phyloP scores from a whole-genome alignment of 2,113 vertebrate genomes.

The Microcebus lehilahytsara region DNA sequence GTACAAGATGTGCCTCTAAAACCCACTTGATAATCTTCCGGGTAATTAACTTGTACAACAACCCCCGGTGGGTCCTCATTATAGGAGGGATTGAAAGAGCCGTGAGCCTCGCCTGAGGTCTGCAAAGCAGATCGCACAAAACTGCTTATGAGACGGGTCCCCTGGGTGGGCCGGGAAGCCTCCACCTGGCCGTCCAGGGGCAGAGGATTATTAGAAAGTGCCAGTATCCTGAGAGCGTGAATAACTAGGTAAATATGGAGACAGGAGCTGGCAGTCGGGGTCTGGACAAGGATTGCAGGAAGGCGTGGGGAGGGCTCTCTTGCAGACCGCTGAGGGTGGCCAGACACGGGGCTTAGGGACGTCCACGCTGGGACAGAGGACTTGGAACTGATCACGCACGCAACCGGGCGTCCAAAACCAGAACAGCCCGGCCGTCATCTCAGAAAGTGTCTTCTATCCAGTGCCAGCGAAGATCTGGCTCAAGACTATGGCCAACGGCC shows the following conservation, averaged over 20 bases:
- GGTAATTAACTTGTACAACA: background rate
- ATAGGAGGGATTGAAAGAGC: background rate
- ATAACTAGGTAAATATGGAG: background rate
- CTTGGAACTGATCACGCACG: too few relatives aligned
- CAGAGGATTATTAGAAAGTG: background rate
- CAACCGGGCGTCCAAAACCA: background rate
- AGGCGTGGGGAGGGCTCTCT: background rate
- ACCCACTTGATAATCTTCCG: background rate
- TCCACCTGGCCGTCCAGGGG: fast-evolving
- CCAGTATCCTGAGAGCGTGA: background rate
- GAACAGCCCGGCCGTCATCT: background rate
- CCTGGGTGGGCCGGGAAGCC: fast-evolving
- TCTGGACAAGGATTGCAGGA: background rate
- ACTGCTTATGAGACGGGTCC: too few relatives aligned
- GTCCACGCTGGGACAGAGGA: background rate
- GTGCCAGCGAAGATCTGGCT: fast-evolving
- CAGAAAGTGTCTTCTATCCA: background rate
- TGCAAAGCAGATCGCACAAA: background rate
- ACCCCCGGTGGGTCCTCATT: background rate
- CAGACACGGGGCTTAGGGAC: too few relatives aligned
- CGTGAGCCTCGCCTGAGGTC: background rate
- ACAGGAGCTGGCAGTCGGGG: background rate
- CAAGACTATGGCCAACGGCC: background rate
- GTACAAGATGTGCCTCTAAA: fast-evolving
- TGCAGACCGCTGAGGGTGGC: background rate